Base-by-base conservation (phyloP, 2,888 invertebrate genomes). In the Ophion obscuratus region DNA sequence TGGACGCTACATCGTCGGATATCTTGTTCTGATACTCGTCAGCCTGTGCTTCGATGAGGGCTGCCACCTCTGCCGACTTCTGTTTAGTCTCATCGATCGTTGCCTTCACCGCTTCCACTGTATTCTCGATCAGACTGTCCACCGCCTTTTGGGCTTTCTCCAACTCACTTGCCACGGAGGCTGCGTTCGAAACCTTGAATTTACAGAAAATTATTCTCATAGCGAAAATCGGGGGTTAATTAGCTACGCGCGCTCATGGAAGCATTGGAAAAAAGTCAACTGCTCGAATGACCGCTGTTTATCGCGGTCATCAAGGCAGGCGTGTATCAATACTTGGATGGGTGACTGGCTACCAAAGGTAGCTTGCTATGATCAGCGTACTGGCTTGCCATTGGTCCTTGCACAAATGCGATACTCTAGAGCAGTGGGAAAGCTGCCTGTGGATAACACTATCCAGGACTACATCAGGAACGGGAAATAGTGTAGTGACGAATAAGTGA, bases 171-270 rank as follows among this genome's bases (percentile, higher is more conserved):
- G 17, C 7, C 17, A 61, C n/a, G 24, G 20, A 68, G 14, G 24
- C 24, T 24, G 27, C 82, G 47, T 74, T 64, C 20, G 70, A 57
- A 10, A 53, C 64, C 85, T 85, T 44, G 5, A 24, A 74, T 59
- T 61, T 27, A n/a, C 2, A 17, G 11, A 20, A 7, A 14, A 47
- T 59, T 24, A 20, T 40, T 44, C 9, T 20, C 24, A 3, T n/a
- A 59, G 6, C 0, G 47, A 11, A 9, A 47, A 11, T 47, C 9
- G 11, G 10, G 47, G 11, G 47, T 11, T 47, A 47, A 11, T 9
- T 2, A 47, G 47, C 9, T 11, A 11, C 9, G 10, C 2, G 47
- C 11, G 47, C 47, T 47, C 2, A 24, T 24, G 24, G 24, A 24
- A 24, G 24, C 24, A 24, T 24, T 24, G 24, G 24, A 24, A 24